A percentile compares a stretch with the other conserved stretches of the same genome.
Conservation (phyloP, 1,140 invertebrate genomes). For the Ips typographus region DNA sequence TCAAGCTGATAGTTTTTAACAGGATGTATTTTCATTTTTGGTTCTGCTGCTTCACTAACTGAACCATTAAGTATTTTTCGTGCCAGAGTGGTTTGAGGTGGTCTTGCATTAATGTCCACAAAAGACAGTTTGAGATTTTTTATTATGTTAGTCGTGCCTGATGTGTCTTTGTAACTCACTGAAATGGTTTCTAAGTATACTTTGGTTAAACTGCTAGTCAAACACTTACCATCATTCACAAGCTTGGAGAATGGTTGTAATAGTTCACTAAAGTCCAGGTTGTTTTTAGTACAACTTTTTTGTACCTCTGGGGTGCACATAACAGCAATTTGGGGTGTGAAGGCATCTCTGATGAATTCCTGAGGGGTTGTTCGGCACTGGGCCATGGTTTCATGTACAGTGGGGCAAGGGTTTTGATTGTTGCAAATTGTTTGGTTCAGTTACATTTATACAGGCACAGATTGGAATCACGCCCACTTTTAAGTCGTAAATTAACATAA, state of each 20-base stretch:
- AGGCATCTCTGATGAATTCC: slow-evolving; percentile 87
- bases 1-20: slow-evolving; percentile 60
- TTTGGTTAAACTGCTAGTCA: neutral
- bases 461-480: no score
- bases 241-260: slow-evolving; percentile 86
- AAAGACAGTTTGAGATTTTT: slow-evolving; percentile 79
- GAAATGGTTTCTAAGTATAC: slow-evolving; percentile 42
- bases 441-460: no score
- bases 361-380: slow-evolving; percentile 68
- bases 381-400: slow-evolving; percentile 54
- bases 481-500: no score
- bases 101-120: slow-evolving; percentile 76
- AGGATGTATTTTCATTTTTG: slow-evolving; percentile 60
- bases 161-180: slow-evolving; percentile 84
- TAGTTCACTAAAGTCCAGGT: slow-evolving; percentile 85
- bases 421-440: no score
- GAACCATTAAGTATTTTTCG: slow-evolving; percentile 86
- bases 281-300: slow-evolving; percentile 83
- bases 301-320: slow-evolving; percentile 81
- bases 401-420: no score
- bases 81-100: slow-evolving; percentile 79
- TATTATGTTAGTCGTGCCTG: slow-evolving; percentile 70
- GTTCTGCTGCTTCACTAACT: slow-evolving; percentile 70
- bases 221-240: slow-evolving; percentile 69
- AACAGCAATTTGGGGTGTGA: slow-evolving; percentile 86